Evolutionary conservation across 2,888 invertebrate genomes (phyloP).

Genomic region (Hirtodrosophila alboralis): DNA sequence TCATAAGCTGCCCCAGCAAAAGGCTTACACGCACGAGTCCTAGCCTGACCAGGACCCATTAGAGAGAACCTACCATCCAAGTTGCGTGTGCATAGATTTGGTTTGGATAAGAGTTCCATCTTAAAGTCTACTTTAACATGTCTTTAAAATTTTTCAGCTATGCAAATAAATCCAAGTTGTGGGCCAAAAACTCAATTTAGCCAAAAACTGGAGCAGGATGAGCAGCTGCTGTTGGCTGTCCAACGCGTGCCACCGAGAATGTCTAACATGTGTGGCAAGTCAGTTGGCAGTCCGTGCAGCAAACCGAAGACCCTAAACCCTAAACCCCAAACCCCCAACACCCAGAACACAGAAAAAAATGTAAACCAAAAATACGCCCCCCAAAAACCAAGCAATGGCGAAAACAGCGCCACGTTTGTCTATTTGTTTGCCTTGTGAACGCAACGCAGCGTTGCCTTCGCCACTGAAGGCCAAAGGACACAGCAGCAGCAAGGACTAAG

Average conservation of each 20-base stretch:
- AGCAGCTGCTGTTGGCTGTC: constrained; percentile 36
- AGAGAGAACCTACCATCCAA: neutral
- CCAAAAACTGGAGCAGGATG: constrained; percentile 24
- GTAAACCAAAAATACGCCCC: neutral
- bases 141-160: constrained; percentile 48
- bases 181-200: constrained; percentile 70
- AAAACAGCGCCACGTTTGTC: constrained; percentile 48
- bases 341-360: too few relatives aligned
- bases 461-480: constrained; percentile 33
- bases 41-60: constrained; percentile 29
- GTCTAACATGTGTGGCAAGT: constrained; percentile 65
- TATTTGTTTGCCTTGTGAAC: constrained; percentile 58
- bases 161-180: constrained; percentile 70
- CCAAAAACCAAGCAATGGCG: constrained; percentile 23
- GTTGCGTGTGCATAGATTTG: too few relatives aligned
- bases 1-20: constrained; percentile 49
- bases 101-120: constrained; percentile 9
- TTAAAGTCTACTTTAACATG: constrained; percentile 26
- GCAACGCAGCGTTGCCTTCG: constrained; percentile 23
- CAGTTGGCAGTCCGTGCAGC: constrained; percentile 39
- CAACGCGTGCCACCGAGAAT: constrained; percentile 43
- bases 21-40: constrained; percentile 32
- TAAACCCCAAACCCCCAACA: neutral
- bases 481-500: constrained; percentile 34
- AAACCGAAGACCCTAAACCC: constrained; percentile 1